phyloP scores from a whole-genome alignment of 2,797 vertebrate genomes.

The Orientallactaga sibirica region DNA sequence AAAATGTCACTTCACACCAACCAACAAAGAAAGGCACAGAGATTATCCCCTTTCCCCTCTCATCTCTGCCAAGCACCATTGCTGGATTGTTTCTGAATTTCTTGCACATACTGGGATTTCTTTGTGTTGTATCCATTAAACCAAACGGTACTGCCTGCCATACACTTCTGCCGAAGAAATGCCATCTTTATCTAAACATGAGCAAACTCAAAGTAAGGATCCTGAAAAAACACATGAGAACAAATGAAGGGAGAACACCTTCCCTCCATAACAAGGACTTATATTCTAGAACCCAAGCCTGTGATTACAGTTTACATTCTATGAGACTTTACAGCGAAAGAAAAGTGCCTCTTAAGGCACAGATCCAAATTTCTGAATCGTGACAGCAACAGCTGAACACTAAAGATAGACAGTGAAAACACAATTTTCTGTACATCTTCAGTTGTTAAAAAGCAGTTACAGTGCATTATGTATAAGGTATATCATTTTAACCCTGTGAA shows the following conservation, averaged over 20 bases:
- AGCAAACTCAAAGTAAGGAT: conserved; percentile 57
- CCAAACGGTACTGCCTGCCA: conserved; percentile 47
- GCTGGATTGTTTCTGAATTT: conserved; percentile 66
- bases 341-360: conserved; percentile 68
- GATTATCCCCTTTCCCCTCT: conserved; percentile 67
- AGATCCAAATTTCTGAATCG: conserved; percentile 82
- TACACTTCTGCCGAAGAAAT: conserved; percentile 7
- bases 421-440: conserved; percentile 82
- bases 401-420: conserved; percentile 87
- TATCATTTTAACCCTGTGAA: conserved; percentile 73
- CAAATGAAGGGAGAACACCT: neutral
- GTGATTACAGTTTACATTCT: conserved; percentile 67
- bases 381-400: conserved; percentile 83
- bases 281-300: conserved; percentile 65
- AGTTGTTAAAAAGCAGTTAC: conserved; percentile 80
- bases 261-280: conserved; percentile 53
- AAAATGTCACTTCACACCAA: neutral
- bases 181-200: neutral
- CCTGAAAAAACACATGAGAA: conserved; percentile 48
- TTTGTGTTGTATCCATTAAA: conserved; percentile 60
- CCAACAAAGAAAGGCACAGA: neutral
- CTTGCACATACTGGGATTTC: conserved; percentile 5
- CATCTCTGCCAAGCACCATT: conserved; percentile 46
- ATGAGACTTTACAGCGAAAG: conserved; percentile 56
- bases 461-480: conserved; percentile 68